A percentile compares a stretch with the other conserved stretches of the same genome.
Conservation (phyloP, 2,888 invertebrate species). For the Nezara viridula region DNA sequence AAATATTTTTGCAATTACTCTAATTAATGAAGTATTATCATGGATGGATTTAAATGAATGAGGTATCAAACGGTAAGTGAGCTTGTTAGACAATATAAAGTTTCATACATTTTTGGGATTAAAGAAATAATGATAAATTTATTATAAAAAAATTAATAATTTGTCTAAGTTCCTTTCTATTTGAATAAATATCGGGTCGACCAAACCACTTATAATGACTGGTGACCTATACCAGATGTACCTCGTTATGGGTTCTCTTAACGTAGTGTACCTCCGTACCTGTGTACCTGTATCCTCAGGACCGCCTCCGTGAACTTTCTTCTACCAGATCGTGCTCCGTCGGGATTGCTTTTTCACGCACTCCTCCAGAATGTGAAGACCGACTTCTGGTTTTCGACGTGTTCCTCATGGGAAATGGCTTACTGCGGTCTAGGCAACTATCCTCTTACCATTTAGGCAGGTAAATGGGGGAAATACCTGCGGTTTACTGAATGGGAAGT, state of each 20-base stretch:
- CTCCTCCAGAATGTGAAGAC: slow-evolving; percentile 21
- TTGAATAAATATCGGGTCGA: too few species aligned
- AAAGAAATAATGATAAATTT: too few species aligned
- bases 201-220: background rate
- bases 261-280: background rate
- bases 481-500: slow-evolving; percentile 48
- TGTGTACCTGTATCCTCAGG: background rate
- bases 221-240: background rate
- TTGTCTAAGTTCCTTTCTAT: too few species aligned
- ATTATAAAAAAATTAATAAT: too few species aligned
- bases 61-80: too few species aligned
- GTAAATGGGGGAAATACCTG: slow-evolving; percentile 50
- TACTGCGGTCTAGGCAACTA: slow-evolving; percentile 44
- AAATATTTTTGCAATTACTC: too few species aligned
- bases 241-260: background rate
- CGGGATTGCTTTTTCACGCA: slow-evolving; percentile 38
- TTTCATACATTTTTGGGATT: too few species aligned
- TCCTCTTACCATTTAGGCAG: slow-evolving; percentile 36
- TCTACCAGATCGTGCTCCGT: background rate
- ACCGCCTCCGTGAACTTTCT: background rate
- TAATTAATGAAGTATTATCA: too few species aligned
- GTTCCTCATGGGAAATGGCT: slow-evolving; percentile 48
- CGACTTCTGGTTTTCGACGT: slow-evolving; percentile 1
- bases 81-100: too few species aligned
- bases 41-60: too few species aligned